Evolutionary conservation across 1,140 invertebrate species (phyloP), one percentile per base, ranked within the genome.

Genomic region (Drosophila kepulauana): DNA sequence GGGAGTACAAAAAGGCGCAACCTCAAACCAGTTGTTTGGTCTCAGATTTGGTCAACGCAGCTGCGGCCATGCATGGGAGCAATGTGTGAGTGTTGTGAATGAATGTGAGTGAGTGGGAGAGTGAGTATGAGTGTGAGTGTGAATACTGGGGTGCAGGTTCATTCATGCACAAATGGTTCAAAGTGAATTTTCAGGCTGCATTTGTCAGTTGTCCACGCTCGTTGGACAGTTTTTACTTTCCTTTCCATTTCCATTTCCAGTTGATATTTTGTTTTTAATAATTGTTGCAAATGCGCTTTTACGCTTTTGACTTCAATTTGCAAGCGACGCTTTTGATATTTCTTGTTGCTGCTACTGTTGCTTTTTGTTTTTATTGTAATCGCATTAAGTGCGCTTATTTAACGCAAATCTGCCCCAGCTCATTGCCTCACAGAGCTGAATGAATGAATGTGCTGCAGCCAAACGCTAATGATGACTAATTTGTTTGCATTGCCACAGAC

Each of bases 311-410:
- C 81, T 89, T 88, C 69, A 85, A 81, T 88, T 78, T 84, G 30
- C 63, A 13, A 71, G 72, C 16, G 45, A 10, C 46, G 45, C 46
- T 81, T 86, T 86, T 79, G 75, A 86, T 86, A 86, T 86, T 81
- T 69, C 79, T 20, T 58, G 33, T 69, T 43, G 46, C 20, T 57
- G 8, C 38, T 75, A 41, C 54, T 68, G 75, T 70, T 84, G 59
- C 65, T 61, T 54, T 25, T 65, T 85, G 25, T 70, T 79, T 80
- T 85, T 87, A 81, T 82, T 84, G 78, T 91, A 91, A 91, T 91
- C 88, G 81, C 82, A 91, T 91, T 91, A 91, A 91, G 77, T 91
- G 78, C 88, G 84, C 89, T 88, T 91, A 88, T 91, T 91, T 91
- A 91, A 91, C 88, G 88, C 81, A 89, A 88, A 89, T 89, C 84